phyloP scores from a whole-genome alignment of 2,797 vertebrate species.

The Typhlichthys subterraneus region DNA sequence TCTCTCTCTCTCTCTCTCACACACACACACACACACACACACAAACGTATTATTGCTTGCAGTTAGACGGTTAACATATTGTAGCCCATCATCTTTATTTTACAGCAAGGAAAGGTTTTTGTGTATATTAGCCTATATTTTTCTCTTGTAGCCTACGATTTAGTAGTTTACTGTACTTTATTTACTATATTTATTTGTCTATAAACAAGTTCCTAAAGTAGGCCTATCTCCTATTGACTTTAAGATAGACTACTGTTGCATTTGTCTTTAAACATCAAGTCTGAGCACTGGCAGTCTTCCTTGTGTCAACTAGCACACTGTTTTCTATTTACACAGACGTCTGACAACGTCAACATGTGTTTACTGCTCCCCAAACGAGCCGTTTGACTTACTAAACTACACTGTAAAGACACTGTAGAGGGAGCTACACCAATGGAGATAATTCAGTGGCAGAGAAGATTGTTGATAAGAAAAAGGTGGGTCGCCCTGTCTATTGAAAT shows the following conservation, averaged over 20 bases:
- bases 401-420: neutral
- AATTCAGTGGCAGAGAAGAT: neutral
- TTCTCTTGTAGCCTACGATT: too few species aligned
- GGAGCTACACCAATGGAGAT: slow-evolving; percentile 20
- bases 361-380: slow-evolving; percentile 30
- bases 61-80: too few species aligned
- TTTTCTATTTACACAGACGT: slow-evolving; percentile 62
- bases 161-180: too few species aligned
- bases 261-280: slow-evolving; percentile 36
- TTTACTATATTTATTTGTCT: too few species aligned
- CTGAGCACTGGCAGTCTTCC: slow-evolving; percentile 8
- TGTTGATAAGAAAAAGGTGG: neutral
- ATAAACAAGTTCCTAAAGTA: too few species aligned
- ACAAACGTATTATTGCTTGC: too few species aligned
- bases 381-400: neutral
- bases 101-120: too few species aligned
- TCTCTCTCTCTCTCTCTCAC: too few species aligned
- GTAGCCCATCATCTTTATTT: too few species aligned
- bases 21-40: too few species aligned
- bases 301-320: slow-evolving; percentile 21
- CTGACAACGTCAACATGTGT: slow-evolving; percentile 50
- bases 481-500: slow-evolving; percentile 8
- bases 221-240: neutral
- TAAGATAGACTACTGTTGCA: neutral
- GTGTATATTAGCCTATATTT: too few species aligned